phyloP scores from a whole-genome alignment of 2,797 vertebrate species.

The Bovichtus diacanthus region DNA sequence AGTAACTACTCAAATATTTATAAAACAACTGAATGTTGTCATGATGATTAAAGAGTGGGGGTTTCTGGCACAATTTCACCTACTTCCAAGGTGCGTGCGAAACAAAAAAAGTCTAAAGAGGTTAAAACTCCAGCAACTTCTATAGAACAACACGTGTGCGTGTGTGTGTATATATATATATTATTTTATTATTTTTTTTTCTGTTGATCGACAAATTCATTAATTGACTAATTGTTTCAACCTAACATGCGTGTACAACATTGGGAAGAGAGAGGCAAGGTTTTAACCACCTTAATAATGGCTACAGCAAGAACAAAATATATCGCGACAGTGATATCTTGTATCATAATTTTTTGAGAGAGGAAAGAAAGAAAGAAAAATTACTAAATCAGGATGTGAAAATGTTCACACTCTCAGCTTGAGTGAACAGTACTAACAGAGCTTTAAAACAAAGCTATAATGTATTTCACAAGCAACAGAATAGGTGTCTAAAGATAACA shows the following conservation, averaged over 20 bases:
- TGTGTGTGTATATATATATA: too few relatives aligned
- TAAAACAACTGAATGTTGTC: neutral
- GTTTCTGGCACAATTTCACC: too few relatives aligned
- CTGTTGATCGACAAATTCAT: too few relatives aligned
- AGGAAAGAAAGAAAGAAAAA: neutral
- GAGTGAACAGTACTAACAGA: neutral
- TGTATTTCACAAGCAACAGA: conserved; percentile 1
- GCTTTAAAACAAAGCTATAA: conserved; percentile 4
- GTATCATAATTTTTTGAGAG: neutral
- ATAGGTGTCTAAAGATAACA: conserved; percentile 25
- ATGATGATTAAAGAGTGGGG: neutral
- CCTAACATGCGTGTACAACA: neutral
- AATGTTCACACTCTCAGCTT: neutral
- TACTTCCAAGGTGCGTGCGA: too few relatives aligned
- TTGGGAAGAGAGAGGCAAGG: neutral
- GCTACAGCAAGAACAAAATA: neutral
- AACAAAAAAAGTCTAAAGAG: too few relatives aligned
- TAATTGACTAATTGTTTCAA: too few relatives aligned
- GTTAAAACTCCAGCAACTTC: too few relatives aligned
- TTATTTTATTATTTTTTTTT: too few relatives aligned
- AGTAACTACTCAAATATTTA: neutral
- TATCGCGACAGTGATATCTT: too few relatives aligned
- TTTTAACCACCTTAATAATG: neutral
- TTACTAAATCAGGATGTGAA: neutral
- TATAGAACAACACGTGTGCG: too few relatives aligned